A percentile compares a stretch with the other conserved stretches of the same genome.
These are phyloP conservation scores for Trichomycterus rosablanca DNA, from an alignment of 2,113 vertebrate genomes.

Conservation along the genomic window DNA sequence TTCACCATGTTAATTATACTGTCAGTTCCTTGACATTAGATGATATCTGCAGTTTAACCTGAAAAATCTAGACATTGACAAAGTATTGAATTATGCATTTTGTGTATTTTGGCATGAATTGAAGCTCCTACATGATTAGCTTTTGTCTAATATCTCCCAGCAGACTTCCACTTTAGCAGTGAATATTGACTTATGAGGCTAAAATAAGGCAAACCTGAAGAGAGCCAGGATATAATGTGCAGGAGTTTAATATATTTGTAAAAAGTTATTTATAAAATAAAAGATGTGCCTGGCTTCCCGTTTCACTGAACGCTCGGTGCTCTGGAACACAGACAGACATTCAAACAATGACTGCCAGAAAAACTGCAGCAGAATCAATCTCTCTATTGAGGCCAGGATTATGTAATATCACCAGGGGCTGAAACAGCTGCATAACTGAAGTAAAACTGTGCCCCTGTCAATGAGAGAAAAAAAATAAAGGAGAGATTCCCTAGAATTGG, in stretches of 20 bases:
- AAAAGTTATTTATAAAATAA: conserved; percentile 6
- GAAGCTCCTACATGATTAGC: too few species aligned
- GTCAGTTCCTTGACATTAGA: too few species aligned
- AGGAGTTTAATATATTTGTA: too few species aligned
- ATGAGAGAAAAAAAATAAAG: neutral
- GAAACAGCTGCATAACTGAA: conserved; percentile 19
- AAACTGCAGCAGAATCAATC: conserved; percentile 1
- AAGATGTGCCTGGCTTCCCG: neutral
- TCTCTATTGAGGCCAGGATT: neutral
- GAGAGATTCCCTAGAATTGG: neutral
- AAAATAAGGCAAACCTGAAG: neutral
- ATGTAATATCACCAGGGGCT: conserved; percentile 18
- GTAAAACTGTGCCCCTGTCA: neutral
- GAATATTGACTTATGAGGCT: neutral
- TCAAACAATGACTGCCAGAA: conserved; percentile 10
- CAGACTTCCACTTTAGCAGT: too few species aligned
- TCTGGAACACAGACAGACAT: neutral
- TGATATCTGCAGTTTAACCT: too few species aligned
- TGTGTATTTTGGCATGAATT: too few species aligned
- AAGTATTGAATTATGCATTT: too few species aligned
- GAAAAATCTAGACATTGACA: too few species aligned
- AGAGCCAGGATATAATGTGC: neutral
- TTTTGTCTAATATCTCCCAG: too few species aligned
- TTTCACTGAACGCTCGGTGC: neutral
- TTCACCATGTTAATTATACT: too few species aligned